Evolutionary conservation across 2,113 vertebrate species (phyloP).

Genomic region (Chrysemys picta): DNA sequence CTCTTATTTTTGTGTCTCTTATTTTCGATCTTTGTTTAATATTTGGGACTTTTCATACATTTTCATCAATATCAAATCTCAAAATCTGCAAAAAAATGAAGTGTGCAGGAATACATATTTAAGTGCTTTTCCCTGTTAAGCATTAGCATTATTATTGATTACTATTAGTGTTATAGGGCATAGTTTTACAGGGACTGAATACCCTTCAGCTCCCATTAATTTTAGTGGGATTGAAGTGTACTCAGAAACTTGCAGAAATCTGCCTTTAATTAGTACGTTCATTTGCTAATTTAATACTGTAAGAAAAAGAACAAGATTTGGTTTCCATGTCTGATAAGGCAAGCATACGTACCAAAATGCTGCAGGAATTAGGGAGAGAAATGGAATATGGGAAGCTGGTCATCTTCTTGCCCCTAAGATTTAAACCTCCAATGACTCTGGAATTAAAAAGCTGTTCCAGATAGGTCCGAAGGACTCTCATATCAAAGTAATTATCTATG

Average conservation of each 20-base stretch:
- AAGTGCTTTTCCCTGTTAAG: neutral
- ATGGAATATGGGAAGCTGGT: slow-evolving; percentile 83
- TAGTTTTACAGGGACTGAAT: neutral
- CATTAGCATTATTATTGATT: neutral
- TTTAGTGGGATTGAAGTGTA: neutral
- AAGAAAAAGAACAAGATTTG: neutral
- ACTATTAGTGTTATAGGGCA: neutral
- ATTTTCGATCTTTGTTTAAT: neutral
- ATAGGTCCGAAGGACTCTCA: slow-evolving; percentile 93
- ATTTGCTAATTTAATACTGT: neutral
- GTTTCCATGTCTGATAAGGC: neutral
- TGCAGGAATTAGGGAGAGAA: slow-evolving; percentile 90
- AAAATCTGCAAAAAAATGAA: neutral
- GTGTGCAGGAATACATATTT: neutral
- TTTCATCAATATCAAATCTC: neutral
- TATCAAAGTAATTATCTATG: slow-evolving; percentile 93
- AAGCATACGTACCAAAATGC: slow-evolving; percentile 86
- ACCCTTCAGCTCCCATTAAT: neutral
- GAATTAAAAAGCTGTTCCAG: slow-evolving; percentile 93
- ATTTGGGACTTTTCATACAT: neutral
- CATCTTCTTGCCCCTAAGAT: slow-evolving; percentile 78
- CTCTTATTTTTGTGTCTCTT: neutral
- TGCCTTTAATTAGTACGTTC: neutral
- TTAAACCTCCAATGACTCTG: slow-evolving; percentile 76
- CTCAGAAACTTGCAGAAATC: neutral